Conservation (phyloP, 1,140 invertebrate species). For the Yoshiicerus persimilis region DNA sequence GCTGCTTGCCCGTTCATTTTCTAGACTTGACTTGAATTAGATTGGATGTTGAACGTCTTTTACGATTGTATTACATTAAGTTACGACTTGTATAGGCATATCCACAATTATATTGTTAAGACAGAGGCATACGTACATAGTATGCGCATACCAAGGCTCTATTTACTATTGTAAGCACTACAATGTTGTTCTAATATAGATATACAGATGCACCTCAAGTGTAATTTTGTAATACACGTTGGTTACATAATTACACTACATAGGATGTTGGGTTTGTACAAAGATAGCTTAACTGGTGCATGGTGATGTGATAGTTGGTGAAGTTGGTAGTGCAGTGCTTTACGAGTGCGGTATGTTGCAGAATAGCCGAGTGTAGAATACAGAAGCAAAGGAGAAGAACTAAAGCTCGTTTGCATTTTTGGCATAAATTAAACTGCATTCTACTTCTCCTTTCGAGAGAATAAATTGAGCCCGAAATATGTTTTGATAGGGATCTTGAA, state of each 20-base stretch:
- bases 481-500: constrained; percentile 27
- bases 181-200: no score
- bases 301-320: not conserved
- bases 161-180: no score
- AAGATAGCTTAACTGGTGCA: not conserved
- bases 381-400: not conserved
- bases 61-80: not conserved
- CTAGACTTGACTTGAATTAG: not conserved
- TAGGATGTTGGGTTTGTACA: not conserved
- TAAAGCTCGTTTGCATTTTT: constrained; percentile 34
- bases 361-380: not conserved
- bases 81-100: not conserved
- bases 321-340: not conserved
- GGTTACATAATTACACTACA: not conserved
- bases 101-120: not conserved
- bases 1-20: constrained; percentile 8
- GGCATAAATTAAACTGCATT: constrained; percentile 33
- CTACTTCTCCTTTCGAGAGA: not conserved
- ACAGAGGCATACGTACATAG: no score
- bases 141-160: no score
- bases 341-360: constrained; percentile 14
- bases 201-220: no score
- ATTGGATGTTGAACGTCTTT: constrained; percentile 3
- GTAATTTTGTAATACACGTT: no score
- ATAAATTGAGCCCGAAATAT: constrained; percentile 34